Conservation (phyloP, 2,113 vertebrate genomes). For the Ginglymostoma cirratum region DNA sequence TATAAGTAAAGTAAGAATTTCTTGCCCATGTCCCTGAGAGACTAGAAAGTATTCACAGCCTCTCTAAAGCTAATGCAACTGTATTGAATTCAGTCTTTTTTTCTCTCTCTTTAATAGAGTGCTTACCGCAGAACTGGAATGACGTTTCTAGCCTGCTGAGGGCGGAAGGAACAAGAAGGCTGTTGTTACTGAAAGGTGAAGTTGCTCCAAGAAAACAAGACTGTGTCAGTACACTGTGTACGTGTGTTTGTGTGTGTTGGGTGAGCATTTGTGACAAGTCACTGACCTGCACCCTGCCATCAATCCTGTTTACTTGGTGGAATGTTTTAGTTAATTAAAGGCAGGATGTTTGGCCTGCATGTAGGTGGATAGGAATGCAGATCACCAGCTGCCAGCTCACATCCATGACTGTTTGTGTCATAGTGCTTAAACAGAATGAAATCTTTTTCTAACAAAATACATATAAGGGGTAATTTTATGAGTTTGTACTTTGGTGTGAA, state of each 20-base stretch:
- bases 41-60: conserved; percentile 4
- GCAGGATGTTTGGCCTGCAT: conserved; percentile 65
- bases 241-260: conserved; percentile 32
- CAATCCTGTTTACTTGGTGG: conserved; percentile 60
- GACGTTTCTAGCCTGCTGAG: conserved; percentile 84
- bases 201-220: conserved; percentile 31
- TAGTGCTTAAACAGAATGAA: conserved; percentile 10
- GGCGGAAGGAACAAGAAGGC: conserved; percentile 47
- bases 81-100: conserved; percentile 62
- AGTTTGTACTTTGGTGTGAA: not conserved
- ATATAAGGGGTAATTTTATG: conserved; percentile 11
- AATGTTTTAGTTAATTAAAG: conserved; percentile 63
- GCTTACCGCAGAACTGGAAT: conserved; percentile 78
- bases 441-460: conserved; percentile 14
- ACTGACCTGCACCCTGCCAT: conserved; percentile 56
- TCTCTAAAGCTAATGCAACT: conserved; percentile 52
- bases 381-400: conserved; percentile 50
- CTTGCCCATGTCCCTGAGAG: not conserved
- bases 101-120: conserved; percentile 55
- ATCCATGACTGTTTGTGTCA: not conserved
- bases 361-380: conserved; percentile 64
- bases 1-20: not conserved
- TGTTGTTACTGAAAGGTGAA: conserved; percentile 52
- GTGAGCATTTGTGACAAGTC: conserved; percentile 50
- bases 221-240: not conserved